A percentile compares a stretch with the other conserved stretches of the same genome.
These are phyloP conservation scores for Dipodomys spectabilis DNA, from an alignment of 2,113 vertebrate species.

Conservation along the genomic window DNA sequence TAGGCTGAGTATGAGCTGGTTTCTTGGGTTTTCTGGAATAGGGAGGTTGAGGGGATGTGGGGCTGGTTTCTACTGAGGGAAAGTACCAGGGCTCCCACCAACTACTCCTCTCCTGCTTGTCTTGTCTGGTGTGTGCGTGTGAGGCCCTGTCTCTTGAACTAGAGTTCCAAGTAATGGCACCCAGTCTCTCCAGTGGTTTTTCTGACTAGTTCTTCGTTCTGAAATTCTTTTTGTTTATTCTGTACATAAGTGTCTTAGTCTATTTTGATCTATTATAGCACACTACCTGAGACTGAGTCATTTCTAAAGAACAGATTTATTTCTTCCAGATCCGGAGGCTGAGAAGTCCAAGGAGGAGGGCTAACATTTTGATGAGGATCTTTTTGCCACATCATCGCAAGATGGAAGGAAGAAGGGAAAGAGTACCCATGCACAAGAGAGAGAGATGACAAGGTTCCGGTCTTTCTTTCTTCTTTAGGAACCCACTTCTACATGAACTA, in stretches of 20 bases:
- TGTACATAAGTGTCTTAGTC: neutral
- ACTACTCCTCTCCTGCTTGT: neutral
- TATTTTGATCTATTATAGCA: neutral
- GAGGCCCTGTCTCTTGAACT: neutral
- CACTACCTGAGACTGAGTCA: neutral
- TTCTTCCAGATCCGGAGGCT: neutral
- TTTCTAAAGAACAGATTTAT: neutral
- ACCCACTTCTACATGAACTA: neutral
- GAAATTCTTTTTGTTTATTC: neutral
- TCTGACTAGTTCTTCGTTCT: neutral
- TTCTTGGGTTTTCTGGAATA: neutral
- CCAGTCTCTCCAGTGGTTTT: neutral
- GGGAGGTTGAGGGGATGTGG: neutral
- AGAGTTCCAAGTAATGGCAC: neutral
- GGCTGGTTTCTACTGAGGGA: neutral
- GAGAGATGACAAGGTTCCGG: neutral
- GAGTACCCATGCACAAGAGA: neutral
- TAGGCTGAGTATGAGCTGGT: no score
- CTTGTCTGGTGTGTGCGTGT: no score
- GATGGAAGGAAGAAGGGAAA: neutral
- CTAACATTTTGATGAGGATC: neutral
- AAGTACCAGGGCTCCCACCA: neutral
- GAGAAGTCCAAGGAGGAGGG: neutral
- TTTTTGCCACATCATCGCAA: neutral
- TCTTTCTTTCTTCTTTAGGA: neutral